Percentiles rank a stretch among this genome's conserved stretches.
phyloP scores from a whole-genome alignment of 2,888 invertebrate species.

The Atethmia centrago region DNA sequence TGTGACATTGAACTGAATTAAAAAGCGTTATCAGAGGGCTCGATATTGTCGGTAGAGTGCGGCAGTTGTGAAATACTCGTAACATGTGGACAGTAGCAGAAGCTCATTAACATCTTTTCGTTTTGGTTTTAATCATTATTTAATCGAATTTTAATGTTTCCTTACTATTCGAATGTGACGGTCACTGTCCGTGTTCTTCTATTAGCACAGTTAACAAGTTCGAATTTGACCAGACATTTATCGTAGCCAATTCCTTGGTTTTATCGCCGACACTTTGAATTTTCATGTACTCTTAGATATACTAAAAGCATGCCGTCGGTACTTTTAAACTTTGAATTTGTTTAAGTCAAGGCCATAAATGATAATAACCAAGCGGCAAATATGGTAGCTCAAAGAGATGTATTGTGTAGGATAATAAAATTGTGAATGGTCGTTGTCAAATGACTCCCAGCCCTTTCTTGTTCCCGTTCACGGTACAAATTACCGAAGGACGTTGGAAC shows the following conservation, averaged over 20 bases:
- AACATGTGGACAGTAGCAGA: slow-evolving; percentile 75
- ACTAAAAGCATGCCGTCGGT: slow-evolving; percentile 64
- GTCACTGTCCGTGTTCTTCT: slow-evolving; percentile 72
- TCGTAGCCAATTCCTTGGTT: slow-evolving; percentile 64
- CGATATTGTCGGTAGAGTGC: slow-evolving; percentile 76
- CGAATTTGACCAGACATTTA: slow-evolving; percentile 73
- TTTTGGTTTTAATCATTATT: slow-evolving; percentile 80
- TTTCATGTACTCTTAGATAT: slow-evolving; percentile 62
- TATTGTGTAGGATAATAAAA: slow-evolving; percentile 81
- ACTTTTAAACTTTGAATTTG: slow-evolving; percentile 67
- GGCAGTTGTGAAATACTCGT: slow-evolving; percentile 79
- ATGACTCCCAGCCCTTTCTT: slow-evolving; percentile 88
- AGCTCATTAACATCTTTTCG: slow-evolving; percentile 79
- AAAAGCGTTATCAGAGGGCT: slow-evolving; percentile 85
- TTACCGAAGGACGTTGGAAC: slow-evolving; percentile 90
- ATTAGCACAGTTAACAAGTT: slow-evolving; percentile 82
- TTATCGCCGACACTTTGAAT: slow-evolving; percentile 67
- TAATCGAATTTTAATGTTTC: slow-evolving; percentile 85
- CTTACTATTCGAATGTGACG: slow-evolving; percentile 74
- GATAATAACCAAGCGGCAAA: slow-evolving; percentile 76
- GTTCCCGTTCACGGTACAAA: slow-evolving; percentile 89
- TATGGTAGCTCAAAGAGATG: slow-evolving; percentile 74
- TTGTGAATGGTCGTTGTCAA: slow-evolving; percentile 80
- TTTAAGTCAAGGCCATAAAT: slow-evolving; percentile 75
- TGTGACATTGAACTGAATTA: slow-evolving; percentile 88